These are phyloP conservation scores for Drosophila sp. DNA, from an alignment of 1,140 invertebrate species.

Conservation along the genomic window DNA sequence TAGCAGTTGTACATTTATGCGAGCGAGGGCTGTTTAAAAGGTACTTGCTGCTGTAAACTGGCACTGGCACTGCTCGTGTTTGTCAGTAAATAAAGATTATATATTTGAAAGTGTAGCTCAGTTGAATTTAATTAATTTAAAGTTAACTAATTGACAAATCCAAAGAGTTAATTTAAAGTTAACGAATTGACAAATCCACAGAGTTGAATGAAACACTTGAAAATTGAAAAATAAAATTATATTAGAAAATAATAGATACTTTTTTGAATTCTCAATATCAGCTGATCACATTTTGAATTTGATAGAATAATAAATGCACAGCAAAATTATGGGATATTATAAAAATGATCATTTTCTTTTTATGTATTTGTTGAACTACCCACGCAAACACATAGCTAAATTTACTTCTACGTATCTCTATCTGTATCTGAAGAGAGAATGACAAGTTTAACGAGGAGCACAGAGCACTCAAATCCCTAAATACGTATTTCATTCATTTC, in stretches of 20 bases:
- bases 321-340: too few species aligned
- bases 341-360: too few species aligned
- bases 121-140: too few species aligned
- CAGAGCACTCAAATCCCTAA: neutral
- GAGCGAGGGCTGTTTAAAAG: neutral
- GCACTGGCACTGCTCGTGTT: too few species aligned
- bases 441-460: slow-evolving; percentile 23
- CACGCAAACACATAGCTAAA: slow-evolving; percentile 47
- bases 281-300: neutral
- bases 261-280: neutral
- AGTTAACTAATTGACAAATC: too few species aligned
- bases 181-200: too few species aligned
- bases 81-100: too few species aligned
- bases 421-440: slow-evolving; percentile 16
- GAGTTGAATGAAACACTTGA: too few species aligned
- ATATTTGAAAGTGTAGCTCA: too few species aligned
- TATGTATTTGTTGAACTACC: slow-evolving; percentile 1
- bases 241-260: too few species aligned
- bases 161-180: too few species aligned
- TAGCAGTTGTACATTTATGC: neutral
- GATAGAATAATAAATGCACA: neutral
- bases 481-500: slow-evolving; percentile 46
- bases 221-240: too few species aligned
- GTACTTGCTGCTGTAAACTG: neutral
- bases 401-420: slow-evolving; percentile 55